Evolutionary conservation across 1,140 invertebrate genomes (phyloP).

Genomic region (Anastrepha ludens): DNA sequence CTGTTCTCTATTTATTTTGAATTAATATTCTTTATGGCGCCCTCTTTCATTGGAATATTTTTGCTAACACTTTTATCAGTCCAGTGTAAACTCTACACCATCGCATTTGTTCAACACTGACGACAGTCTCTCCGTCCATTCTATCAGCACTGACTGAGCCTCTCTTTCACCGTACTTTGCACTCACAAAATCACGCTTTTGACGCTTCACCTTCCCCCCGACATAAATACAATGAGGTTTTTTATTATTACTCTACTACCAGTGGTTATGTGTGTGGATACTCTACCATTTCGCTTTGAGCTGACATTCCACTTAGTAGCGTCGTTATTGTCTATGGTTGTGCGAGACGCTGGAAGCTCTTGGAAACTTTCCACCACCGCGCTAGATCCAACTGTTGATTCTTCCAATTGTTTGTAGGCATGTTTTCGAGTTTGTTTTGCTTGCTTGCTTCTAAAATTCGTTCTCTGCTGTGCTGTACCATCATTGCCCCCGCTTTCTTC

Average conservation of each 20-base stretch:
- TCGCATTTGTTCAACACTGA: not conserved
- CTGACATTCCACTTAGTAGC: constrained; percentile 1
- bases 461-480: not conserved
- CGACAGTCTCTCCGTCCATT: not conserved
- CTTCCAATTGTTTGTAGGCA: not conserved
- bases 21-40: too few relatives aligned
- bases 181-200: constrained; percentile 1
- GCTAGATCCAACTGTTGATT: not conserved
- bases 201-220: not conserved
- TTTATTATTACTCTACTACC: not conserved
- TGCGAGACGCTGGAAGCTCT: not conserved
- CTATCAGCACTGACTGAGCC: not conserved
- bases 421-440: constrained; percentile 38
- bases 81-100: not conserved
- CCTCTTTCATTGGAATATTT: too few relatives aligned
- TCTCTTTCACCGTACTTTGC: not conserved
- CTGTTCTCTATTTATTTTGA: too few relatives aligned
- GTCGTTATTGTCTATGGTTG: not conserved
- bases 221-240: not conserved
- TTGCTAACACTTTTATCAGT: too few relatives aligned
- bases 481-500: not conserved
- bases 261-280: not conserved
- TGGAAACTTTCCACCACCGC: not conserved
- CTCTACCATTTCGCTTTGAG: constrained; percentile 40
- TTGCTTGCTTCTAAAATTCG: constrained; percentile 16